phyloP scores from a whole-genome alignment of 2,888 invertebrate species.

The Lochmaea crataegi region DNA sequence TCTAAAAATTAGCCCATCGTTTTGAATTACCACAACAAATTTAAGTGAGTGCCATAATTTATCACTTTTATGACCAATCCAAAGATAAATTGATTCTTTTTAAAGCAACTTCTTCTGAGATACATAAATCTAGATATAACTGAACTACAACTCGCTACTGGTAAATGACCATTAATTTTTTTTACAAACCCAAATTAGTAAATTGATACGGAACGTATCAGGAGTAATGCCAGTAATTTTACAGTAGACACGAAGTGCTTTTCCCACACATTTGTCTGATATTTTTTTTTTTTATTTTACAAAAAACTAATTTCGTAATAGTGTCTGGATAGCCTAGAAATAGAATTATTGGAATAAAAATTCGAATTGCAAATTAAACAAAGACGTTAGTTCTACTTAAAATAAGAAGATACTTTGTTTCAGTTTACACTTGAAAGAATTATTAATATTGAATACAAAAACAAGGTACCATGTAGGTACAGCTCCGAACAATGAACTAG shows the following conservation, averaged over 20 bases:
- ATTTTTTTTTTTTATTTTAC: not conserved
- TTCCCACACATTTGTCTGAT: not conserved
- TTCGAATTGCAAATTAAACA: too few relatives aligned
- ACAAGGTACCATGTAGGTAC: too few relatives aligned
- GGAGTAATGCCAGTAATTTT: not conserved
- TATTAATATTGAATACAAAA: too few relatives aligned
- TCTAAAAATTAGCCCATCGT: conserved; percentile 22
- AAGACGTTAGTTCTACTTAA: too few relatives aligned
- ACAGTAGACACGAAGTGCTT: not conserved
- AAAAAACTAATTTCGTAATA: not conserved
- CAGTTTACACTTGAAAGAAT: too few relatives aligned
- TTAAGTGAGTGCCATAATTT: conserved; percentile 21
- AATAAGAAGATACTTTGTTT: too few relatives aligned
- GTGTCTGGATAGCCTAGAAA: too few relatives aligned
- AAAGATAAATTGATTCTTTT: conserved; percentile 32
- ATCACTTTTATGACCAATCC: conserved; percentile 25
- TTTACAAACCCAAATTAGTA: not conserved
- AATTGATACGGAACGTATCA: not conserved
- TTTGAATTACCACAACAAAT: conserved; percentile 23
- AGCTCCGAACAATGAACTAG: too few relatives aligned
- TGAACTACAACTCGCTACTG: conserved; percentile 4
- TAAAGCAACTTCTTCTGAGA: not conserved
- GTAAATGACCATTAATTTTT: conserved; percentile 4
- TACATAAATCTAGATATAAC: conserved; percentile 5
- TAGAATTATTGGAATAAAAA: too few relatives aligned